Evolutionary conservation across 2,797 vertebrate species (phyloP).

Genomic region (Lerista edwardsae): DNA sequence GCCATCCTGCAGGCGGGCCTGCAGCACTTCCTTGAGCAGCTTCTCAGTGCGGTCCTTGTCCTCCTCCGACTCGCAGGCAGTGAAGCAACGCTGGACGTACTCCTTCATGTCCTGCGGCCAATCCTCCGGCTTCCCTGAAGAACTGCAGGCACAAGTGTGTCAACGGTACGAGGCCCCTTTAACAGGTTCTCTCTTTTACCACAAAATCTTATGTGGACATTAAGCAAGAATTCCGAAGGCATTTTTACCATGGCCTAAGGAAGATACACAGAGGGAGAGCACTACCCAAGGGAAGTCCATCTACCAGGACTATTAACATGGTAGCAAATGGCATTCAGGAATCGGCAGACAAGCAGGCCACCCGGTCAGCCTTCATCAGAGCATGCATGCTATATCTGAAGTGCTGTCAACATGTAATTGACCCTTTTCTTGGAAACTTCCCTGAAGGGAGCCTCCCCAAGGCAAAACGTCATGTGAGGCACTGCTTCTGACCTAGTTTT

Average conservation of each 20-base stretch:
- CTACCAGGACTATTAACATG: not conserved
- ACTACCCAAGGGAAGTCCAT: not conserved
- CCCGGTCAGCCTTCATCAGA: not conserved
- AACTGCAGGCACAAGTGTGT: constrained; percentile 30
- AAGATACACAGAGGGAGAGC: too few species aligned
- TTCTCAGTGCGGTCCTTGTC: constrained; percentile 94
- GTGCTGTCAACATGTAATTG: not conserved
- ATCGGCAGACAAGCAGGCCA: not conserved
- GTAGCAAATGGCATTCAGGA: not conserved
- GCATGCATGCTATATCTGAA: not conserved
- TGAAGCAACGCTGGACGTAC: constrained; percentile 93
- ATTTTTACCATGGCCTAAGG: too few species aligned
- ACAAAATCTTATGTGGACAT: not conserved
- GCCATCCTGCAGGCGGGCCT: constrained; percentile 90
- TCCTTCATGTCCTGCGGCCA: constrained; percentile 96
- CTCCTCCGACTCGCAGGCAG: constrained; percentile 90
- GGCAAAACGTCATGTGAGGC: not conserved
- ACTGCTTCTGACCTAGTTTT: not conserved
- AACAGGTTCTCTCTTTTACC: too few species aligned
- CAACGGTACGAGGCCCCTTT: not conserved
- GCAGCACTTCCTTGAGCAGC: constrained; percentile 90
- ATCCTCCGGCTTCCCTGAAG: constrained; percentile 84
- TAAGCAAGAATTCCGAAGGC: too few species aligned
- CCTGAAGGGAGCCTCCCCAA: not conserved
- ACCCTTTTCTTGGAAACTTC: not conserved